These are phyloP conservation scores for Xenopus tropicalis DNA, from an alignment of 2,113 vertebrate genomes.

Conservation along the genomic window UCB_Xtro_10.0 CM004450.2:144757501-144758000, in stretches of 20 bases:
- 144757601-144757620: too few relatives aligned
- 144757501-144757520: conserved; percentile 59
- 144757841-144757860: conserved; percentile 78
- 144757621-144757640: too few relatives aligned
- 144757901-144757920: conserved; percentile 67
- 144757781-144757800: conserved; percentile 67
- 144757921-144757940: conserved; percentile 72
- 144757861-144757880: conserved; percentile 88
- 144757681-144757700: too few relatives aligned
- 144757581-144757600: too few relatives aligned
- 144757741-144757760: conserved; percentile 42
- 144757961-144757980: too few relatives aligned
- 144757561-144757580: background rate
- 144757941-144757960: too few relatives aligned
- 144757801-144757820: conserved; percentile 73
- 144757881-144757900: conserved; percentile 61
- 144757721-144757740: too few relatives aligned
- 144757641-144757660: too few relatives aligned
- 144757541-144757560: background rate
- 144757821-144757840: conserved; percentile 78
- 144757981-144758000: too few relatives aligned
- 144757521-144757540: background rate
- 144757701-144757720: too few relatives aligned
- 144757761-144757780: conserved; percentile 83
- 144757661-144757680: too few relatives aligned